Base-by-base conservation (phyloP, 92 coral and sea anemone genomes). In the Zoanthus sansibaricus region DNA sequence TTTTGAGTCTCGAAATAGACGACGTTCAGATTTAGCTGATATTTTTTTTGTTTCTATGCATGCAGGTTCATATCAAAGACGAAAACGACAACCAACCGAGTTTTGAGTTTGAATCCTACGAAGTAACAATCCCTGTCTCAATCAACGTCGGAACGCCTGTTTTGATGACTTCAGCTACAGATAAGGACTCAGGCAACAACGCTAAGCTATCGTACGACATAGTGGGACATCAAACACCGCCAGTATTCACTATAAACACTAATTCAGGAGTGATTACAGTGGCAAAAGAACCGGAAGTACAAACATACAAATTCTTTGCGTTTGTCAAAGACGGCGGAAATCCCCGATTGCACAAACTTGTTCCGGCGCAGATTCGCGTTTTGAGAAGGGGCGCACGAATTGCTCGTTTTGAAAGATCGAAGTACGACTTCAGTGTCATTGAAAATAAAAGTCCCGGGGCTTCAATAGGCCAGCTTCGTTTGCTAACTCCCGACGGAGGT, bases 151-250 rank as follows among this genome's bases (percentile, higher is more conserved):
- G 95, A 58, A 90, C 94, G 10, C 83, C 88, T 31, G 91, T 97
- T 48, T 55, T 95, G 82, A 91, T 90, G 90, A 93, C 95, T 86
- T 92, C 97, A 75, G 99, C 99, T 20, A 93, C 83, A 33, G 99
- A 97, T 75, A 93, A 89, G 9, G 99, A 97, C 86, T 82, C 95
- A 70, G 97, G 95, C 83, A 94, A 88, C 68, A 97, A 97, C 82
- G 83, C 95, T 58, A 95, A 82, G n/a, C 86, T 97, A 88, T 90
- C 93, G 17, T 97, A 95, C 82, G 89, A 86, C 82, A 91, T 97
- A 33, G 91, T 97, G 70, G 99, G 99, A 70, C 99, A 97, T 89
- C 96, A 90, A 85, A 95, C 99, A 72, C 99, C 99, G 9, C 98
- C 96, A 47, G 93, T 97, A 51, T 97, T 97, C 88, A 86, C 93